Evolutionary conservation across 53 echinoderm and acorn worm genomes (phyloP).

Genomic region (Hippasteria phrygiana): DNA sequence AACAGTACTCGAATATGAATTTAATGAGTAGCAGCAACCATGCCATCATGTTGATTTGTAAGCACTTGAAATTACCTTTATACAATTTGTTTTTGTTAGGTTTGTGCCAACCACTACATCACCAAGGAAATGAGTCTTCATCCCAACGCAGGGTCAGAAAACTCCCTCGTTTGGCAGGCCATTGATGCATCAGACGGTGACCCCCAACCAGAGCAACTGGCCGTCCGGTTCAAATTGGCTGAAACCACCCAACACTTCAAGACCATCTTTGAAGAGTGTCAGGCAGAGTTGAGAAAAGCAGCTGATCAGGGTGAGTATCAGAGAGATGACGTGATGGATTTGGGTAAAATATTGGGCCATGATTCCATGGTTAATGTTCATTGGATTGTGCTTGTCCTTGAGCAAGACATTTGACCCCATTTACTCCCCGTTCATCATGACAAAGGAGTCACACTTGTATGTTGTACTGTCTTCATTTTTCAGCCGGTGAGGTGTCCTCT

Average conservation of each 20-base stretch:
- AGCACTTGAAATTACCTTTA: constrained; percentile 18
- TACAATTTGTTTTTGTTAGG: constrained; percentile 46
- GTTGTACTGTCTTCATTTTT: not conserved
- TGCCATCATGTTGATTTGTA: constrained; percentile 57
- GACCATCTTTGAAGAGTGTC: constrained; percentile 73
- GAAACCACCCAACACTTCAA: constrained; percentile 85
- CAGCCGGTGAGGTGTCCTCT: not conserved
- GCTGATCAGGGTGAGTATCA: constrained; percentile 16
- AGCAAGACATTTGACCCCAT: not conserved
- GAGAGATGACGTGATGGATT: not conserved
- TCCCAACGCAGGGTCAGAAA: constrained; percentile 70
- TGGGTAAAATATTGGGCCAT: not conserved
- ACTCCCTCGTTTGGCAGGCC: constrained; percentile 74
- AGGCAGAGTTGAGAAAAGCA: constrained; percentile 61
- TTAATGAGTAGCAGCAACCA: not conserved
- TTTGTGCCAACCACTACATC: constrained; percentile 75
- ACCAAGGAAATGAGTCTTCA: constrained; percentile 58
- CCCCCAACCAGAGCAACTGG: constrained; percentile 81
- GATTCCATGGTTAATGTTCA: not conserved
- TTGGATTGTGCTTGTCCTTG: not conserved
- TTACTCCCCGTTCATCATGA: not conserved
- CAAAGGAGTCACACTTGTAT: not conserved
- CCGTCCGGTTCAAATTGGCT: constrained; percentile 84
- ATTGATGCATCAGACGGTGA: constrained; percentile 85
- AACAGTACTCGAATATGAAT: not conserved